Conservation (phyloP, 1,140 invertebrate species). For the Copidosoma floridanum region DNA sequence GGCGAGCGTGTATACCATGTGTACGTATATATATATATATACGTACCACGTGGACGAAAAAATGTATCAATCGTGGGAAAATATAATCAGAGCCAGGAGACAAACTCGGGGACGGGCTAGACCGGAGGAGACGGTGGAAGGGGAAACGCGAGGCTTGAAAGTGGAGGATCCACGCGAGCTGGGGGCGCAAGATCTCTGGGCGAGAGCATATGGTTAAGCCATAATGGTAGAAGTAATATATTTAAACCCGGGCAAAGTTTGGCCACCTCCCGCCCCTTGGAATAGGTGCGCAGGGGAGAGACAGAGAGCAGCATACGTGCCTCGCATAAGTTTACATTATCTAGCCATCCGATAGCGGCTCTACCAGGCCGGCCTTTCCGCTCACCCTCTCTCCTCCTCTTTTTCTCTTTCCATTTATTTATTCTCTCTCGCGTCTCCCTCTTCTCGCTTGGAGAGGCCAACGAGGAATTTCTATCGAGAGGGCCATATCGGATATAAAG, state of each 20-base stretch:
- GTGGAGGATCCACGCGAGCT: too few relatives aligned
- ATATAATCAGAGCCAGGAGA: not conserved
- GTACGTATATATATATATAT: too few relatives aligned
- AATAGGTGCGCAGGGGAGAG: constrained; percentile 33
- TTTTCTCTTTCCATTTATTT: too few relatives aligned
- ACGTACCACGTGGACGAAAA: constrained; percentile 22
- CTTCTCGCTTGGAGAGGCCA: too few relatives aligned
- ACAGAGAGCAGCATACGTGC: constrained; percentile 46
- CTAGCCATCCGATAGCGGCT: constrained; percentile 54
- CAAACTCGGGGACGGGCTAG: not conserved
- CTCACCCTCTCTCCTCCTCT: too few relatives aligned
- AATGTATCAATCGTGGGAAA: constrained; percentile 4
- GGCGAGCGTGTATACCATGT: too few relatives aligned
- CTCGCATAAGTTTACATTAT: constrained; percentile 59
- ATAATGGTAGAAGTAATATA: constrained; percentile 53
- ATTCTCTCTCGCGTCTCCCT: too few relatives aligned
- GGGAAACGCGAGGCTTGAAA: not conserved
- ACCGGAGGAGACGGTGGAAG: constrained; percentile 1
- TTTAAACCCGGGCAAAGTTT: constrained; percentile 55
- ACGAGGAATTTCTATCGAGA: too few relatives aligned
- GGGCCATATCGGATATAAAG: too few relatives aligned
- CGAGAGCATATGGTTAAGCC: constrained; percentile 53
- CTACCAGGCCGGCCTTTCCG: too few relatives aligned
- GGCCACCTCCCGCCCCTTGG: constrained; percentile 27
- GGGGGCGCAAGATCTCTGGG: not conserved